Evolutionary conservation across 2,888 invertebrate species (phyloP).

Genomic region (Nematopogon swammerdamellus): DNA sequence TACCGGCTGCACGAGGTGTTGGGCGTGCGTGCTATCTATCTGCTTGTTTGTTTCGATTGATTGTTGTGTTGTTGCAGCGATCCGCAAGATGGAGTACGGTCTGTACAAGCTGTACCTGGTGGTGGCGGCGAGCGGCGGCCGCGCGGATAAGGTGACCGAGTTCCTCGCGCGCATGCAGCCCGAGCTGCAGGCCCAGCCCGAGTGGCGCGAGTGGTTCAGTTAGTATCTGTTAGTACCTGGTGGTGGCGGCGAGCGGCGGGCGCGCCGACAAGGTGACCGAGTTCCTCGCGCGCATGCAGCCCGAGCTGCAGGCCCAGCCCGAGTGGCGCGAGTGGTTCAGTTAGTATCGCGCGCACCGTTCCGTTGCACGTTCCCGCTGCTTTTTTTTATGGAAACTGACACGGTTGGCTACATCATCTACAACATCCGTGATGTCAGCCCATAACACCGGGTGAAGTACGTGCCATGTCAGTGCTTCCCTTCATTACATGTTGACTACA

Average conservation of each 20-base stretch:
- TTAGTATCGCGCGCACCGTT: too few species aligned
- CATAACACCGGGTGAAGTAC: too few species aligned
- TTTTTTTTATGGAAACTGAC: too few species aligned
- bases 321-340: conserved; percentile 99
- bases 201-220: conserved; percentile 99
- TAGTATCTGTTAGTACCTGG: conserved; percentile 67
- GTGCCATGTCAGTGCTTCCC: too few species aligned
- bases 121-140: conserved; percentile 76
- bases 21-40: too few species aligned
- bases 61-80: conserved; percentile 42
- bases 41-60: too few species aligned
- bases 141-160: conserved; percentile 82
- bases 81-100: conserved; percentile 81
- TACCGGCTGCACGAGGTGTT: too few species aligned
- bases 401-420: too few species aligned
- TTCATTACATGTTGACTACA: too few species aligned
- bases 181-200: conserved; percentile 82
- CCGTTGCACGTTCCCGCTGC: too few species aligned
- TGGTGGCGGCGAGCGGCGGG: conserved; percentile 77
- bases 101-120: conserved; percentile 87
- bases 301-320: conserved; percentile 80
- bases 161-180: conserved; percentile 85
- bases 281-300: conserved; percentile 83
- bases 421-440: too few species aligned
- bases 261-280: conserved; percentile 84